A percentile compares a stretch with the other conserved stretches of the same genome.
Conservation (phyloP, 2,113 vertebrate genomes). For the Ochotona princeps region DNA sequence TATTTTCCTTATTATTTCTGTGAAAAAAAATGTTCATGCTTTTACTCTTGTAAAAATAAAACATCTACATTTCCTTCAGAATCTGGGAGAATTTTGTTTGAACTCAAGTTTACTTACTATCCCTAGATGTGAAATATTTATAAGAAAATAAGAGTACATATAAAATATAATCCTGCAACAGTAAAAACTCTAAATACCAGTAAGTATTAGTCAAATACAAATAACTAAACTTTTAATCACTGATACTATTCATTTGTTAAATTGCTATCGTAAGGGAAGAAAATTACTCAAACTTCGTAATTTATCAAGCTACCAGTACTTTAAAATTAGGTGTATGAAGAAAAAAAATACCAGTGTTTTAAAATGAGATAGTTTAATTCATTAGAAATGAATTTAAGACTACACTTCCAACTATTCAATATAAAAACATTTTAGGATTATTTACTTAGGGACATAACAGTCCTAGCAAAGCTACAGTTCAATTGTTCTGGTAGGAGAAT, state of each 20-base stretch:
- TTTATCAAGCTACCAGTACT: not conserved
- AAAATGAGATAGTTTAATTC: constrained; percentile 13
- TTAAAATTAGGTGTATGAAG: not conserved
- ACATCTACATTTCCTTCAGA: not conserved
- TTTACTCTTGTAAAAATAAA: not conserved
- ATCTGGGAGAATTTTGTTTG: constrained; percentile 10
- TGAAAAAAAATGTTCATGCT: not conserved
- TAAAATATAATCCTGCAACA: not conserved
- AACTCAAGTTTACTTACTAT: not conserved
- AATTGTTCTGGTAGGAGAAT: not conserved
- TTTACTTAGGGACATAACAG: not conserved
- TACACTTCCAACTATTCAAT: not conserved
- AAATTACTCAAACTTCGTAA: not conserved
- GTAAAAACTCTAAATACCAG: constrained; percentile 28
- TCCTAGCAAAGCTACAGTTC: not conserved
- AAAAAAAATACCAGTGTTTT: not conserved
- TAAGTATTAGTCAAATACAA: not conserved
- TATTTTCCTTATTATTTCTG: not conserved
- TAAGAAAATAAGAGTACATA: not conserved
- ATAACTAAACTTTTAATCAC: not conserved
- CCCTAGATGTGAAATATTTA: no score
- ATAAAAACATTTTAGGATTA: not conserved
- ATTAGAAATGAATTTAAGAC: not conserved
- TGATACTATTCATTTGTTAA: not conserved
- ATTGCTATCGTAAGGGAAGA: not conserved